Base-by-base conservation (phyloP, 2,888 invertebrate genomes). In the Nycteola revayana region DNA sequence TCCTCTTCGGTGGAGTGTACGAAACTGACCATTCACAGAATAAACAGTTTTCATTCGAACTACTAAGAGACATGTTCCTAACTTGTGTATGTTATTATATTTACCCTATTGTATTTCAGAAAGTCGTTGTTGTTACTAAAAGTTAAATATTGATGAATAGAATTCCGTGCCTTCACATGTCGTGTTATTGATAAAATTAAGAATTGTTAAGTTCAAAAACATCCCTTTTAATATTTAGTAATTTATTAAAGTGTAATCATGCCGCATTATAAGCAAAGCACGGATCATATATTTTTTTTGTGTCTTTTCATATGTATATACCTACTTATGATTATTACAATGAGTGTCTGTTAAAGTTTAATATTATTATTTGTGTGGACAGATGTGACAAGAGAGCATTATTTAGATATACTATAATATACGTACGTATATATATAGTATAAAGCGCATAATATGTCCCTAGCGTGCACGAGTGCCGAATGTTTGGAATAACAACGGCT, bases 1-100 rank as follows among this genome's bases (percentile, higher is more conserved):
- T 91, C 86, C 91, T 90, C 82, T 88, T 86, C 88, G 91, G 85
- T 72, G 83, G 87, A 61, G 69, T 64, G 78, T 78, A 86, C 58
- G 74, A 75, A 56, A 76, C 87, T 87, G 81, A 83, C 75, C 84
- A 84, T 81, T 80, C 61, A 81, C 75, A 86, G 83, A 86, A 88
- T 65, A 85, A 77, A 74, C 70, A 68, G 66, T 83, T 86, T 80
- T 82, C 77, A 86, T 83, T 78, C 67, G 63, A 65, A 63, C 71
- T 58, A 57, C 49, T 40, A 54, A 51, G 5, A n/a, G n/a, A n/a
- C n/a, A n/a, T n/a, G n/a, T n/a, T n/a, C n/a, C n/a, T n/a, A n/a
- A n/a, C n/a, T n/a, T n/a, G n/a, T n/a, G n/a, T n/a, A n/a, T n/a
- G n/a, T n/a, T n/a, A n/a, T n/a, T n/a, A n/a, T n/a, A n/a, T n/a